phyloP scores from a whole-genome alignment of 2,888 invertebrate species.

The Peribatodes rhomboidaria region DNA sequence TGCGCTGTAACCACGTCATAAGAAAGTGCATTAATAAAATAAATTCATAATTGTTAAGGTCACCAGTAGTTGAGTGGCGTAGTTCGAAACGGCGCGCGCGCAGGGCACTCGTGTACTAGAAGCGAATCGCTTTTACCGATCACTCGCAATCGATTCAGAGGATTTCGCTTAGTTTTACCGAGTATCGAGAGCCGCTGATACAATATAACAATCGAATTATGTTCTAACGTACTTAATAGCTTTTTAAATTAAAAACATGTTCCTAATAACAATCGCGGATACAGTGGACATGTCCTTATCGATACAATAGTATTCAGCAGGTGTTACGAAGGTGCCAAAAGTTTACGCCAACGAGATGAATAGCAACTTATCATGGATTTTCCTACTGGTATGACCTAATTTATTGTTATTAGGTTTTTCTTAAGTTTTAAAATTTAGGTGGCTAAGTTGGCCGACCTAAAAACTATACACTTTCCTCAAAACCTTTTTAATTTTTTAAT shows the following conservation, averaged over 20 bases:
- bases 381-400: conserved; percentile 71
- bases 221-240: conserved; percentile 45
- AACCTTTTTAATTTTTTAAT: no score
- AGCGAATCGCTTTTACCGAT: conserved; percentile 74
- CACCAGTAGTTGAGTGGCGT: conserved; percentile 72
- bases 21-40: conserved; percentile 85
- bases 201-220: conserved; percentile 43
- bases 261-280: conserved; percentile 69
- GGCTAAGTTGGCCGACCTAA: background rate
- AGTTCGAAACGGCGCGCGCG: conserved; percentile 80
- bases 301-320: conserved; percentile 76
- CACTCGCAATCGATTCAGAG: conserved; percentile 70
- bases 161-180: conserved; percentile 80
- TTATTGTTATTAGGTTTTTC: conserved; percentile 6
- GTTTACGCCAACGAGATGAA: conserved; percentile 74
- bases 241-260: conserved; percentile 61
- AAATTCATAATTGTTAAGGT: conserved; percentile 85
- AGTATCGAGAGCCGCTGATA: conserved; percentile 55
- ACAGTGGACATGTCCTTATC: conserved; percentile 83
- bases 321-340: conserved; percentile 61
- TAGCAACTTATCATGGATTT: conserved; percentile 75
- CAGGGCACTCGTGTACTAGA: conserved; percentile 84
- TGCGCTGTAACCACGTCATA: conserved; percentile 68
- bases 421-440: background rate
- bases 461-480: no score